phyloP scores from a whole-genome alignment of 2,797 vertebrate genomes.

The Monodelphis domestica region DNA sequence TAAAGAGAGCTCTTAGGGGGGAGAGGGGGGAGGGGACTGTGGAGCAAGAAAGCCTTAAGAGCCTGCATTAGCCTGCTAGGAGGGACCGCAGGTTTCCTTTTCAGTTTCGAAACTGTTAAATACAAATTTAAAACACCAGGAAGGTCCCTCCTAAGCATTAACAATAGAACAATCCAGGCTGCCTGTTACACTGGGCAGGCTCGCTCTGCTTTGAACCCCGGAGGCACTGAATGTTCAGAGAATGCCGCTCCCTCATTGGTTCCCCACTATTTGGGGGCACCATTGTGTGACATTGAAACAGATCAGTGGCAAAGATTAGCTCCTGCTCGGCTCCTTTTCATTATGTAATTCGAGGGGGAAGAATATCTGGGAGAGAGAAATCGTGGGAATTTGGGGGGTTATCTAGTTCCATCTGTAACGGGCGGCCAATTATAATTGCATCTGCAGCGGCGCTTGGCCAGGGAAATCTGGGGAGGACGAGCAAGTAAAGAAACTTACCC shows the following conservation, averaged over 20 bases:
- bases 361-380: conserved; percentile 49
- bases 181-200: conserved; percentile 56
- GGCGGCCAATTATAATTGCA: conserved; percentile 42
- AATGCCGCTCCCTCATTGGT: neutral
- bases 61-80: neutral
- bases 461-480: conserved; percentile 14
- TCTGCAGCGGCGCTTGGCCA: conserved; percentile 6
- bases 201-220: conserved; percentile 61
- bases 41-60: conserved; percentile 2
- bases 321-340: conserved; percentile 63
- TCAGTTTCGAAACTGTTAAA: conserved; percentile 73
- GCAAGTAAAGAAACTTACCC: conserved; percentile 20
- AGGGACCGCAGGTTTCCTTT: conserved; percentile 69
- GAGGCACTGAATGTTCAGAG: conserved; percentile 72
- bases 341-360: conserved; percentile 56
- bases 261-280: conserved; percentile 30
- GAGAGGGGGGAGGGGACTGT: neutral
- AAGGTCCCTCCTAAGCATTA: conserved; percentile 79
- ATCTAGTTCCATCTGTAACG: conserved; percentile 30
- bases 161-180: conserved; percentile 79
- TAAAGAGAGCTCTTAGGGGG: conserved; percentile 14
- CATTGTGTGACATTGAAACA: conserved; percentile 64
- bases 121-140: conserved; percentile 75
- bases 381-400: conserved; percentile 47
- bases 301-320: conserved; percentile 31